Percentiles rank a stretch among this genome's conserved stretches.
Conservation (phyloP, 2,797 vertebrate genomes). For the Clarias platycephalus region DNA sequence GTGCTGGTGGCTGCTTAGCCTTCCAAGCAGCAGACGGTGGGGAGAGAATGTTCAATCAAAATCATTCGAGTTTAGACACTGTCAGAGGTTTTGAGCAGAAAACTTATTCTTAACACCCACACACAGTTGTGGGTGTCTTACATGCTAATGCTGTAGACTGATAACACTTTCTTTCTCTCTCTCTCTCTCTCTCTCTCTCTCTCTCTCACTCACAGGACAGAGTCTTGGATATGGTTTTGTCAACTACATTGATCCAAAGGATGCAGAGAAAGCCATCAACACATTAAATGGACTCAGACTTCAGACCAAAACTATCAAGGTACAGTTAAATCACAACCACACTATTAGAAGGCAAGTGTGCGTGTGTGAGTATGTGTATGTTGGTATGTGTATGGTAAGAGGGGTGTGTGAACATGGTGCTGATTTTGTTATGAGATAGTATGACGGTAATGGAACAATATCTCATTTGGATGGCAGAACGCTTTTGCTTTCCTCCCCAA, state of each 20-base stretch:
- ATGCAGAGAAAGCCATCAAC: conserved; percentile 95
- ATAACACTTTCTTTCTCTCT: conserved; percentile 21
- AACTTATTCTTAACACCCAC: conserved; percentile 37
- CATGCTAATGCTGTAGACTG: conserved; percentile 37
- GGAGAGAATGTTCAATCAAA: conserved; percentile 50
- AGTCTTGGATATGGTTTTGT: conserved; percentile 92
- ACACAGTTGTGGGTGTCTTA: conserved; percentile 23
- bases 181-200: conserved; percentile 9
- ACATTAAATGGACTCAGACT: conserved; percentile 94
- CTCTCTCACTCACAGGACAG: conserved; percentile 74
- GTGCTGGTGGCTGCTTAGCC: conserved; percentile 45
- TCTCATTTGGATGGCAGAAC: conserved; percentile 45
- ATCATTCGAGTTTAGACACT: conserved; percentile 45
- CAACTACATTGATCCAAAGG: conserved; percentile 94
- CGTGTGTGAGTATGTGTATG: not conserved
- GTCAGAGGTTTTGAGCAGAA: conserved; percentile 37
- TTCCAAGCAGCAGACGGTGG: conserved; percentile 31
- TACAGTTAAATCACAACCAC: conserved; percentile 60
- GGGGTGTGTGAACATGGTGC: conserved; percentile 12
- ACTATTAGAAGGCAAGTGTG: not conserved
- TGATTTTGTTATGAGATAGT: conserved; percentile 36
- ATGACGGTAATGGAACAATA: conserved; percentile 52
- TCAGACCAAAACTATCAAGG: conserved; percentile 95
- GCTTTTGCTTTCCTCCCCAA: conserved; percentile 46
- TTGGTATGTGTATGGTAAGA: conserved; percentile 5